Conservation (phyloP, 2,797 vertebrate genomes). For the Lycodopsis pacificus region DNA sequence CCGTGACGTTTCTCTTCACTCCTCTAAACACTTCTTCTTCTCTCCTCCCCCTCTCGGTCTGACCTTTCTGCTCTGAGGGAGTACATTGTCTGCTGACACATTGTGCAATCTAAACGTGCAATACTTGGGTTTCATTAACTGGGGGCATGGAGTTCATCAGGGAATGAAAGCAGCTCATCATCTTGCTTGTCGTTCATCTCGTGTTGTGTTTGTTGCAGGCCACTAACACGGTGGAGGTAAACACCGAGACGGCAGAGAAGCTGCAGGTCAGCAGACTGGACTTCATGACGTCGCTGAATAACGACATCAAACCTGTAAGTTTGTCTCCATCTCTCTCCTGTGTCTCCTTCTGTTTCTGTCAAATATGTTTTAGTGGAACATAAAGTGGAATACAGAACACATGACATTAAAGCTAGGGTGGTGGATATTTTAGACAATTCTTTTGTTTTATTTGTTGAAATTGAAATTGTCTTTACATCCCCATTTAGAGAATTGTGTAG, state of each 20-base stretch:
- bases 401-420: background rate
- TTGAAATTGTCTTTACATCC: too few relatives aligned
- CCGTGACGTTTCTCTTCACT: constrained; percentile 64
- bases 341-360: background rate
- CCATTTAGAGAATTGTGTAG: background rate
- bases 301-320: constrained; percentile 97
- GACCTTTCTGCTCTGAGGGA: constrained; percentile 75
- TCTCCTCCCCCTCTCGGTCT: constrained; percentile 42
- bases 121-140: constrained; percentile 37
- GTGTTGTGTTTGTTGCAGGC: constrained; percentile 81
- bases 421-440: too few relatives aligned
- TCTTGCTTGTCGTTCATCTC: constrained; percentile 7
- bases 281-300: constrained; percentile 93
- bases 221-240: constrained; percentile 92
- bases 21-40: constrained; percentile 54
- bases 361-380: background rate
- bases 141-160: constrained; percentile 31
- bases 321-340: background rate
- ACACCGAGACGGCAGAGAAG: constrained; percentile 92
- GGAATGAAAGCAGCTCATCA: constrained; percentile 20
- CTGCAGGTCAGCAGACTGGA: constrained; percentile 90
- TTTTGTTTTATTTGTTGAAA: too few relatives aligned
- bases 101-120: constrained; percentile 40
- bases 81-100: constrained; percentile 57
- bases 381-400: background rate